Conservation (phyloP, 1,140 invertebrate genomes). For the Drosophila insularis region DNA sequence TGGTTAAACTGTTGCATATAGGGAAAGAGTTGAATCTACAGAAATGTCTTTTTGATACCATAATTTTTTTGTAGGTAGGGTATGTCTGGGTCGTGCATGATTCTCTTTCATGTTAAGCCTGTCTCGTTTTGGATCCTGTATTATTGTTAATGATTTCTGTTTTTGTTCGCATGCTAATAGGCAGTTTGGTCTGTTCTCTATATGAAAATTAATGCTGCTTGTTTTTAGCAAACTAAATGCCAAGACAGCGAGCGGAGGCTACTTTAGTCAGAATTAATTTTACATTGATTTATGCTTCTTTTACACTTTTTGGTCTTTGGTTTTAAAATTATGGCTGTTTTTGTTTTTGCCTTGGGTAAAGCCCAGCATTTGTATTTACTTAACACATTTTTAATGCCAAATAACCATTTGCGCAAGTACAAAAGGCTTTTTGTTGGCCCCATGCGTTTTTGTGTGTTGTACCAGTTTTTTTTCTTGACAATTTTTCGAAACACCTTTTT, state of each 20-base stretch:
- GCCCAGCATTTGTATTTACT: conserved; percentile 60
- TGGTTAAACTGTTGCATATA: too few species aligned
- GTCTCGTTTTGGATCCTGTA: not conserved
- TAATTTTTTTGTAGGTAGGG: not conserved
- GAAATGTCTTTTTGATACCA: too few species aligned
- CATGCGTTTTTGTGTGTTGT: conserved; percentile 19
- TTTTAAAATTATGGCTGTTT: conserved; percentile 1
- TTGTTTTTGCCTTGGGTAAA: conserved; percentile 16
- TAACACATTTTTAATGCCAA: conserved; percentile 36
- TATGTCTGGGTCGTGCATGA: not conserved
- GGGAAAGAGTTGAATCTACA: too few species aligned
- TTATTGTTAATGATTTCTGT: conserved; percentile 33
- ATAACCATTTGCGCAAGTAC: conserved; percentile 68
- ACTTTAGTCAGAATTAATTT: conserved; percentile 2
- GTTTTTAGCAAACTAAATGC: conserved; percentile 32
- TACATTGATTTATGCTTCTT: conserved; percentile 50
- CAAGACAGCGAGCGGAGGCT: not conserved
- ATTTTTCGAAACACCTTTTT: conserved; percentile 28
- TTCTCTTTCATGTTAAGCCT: not conserved
- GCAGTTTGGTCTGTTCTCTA: conserved; percentile 37
- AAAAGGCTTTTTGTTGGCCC: conserved; percentile 38
- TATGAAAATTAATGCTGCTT: conserved; percentile 49
- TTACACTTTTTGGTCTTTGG: not conserved
- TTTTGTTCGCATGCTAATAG: conserved; percentile 53
- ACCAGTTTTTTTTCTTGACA: conserved; percentile 19